These are phyloP conservation scores for Ctenodactylus gundi DNA, from an alignment of 2,113 vertebrate genomes.

Conservation along the genomic window DNA sequence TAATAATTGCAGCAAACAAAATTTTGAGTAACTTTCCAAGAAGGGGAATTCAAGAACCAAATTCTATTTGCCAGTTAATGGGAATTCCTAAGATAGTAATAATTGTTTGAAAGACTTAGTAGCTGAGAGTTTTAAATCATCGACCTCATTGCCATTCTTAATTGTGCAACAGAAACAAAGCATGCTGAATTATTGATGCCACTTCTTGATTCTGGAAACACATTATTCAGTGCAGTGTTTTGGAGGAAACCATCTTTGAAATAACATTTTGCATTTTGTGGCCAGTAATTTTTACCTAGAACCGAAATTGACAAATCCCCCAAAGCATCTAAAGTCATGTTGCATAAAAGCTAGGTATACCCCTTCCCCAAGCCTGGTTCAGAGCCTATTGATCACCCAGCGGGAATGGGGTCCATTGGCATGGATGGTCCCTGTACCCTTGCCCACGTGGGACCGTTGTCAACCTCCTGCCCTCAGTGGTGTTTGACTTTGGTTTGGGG, in stretches of 20 bases:
- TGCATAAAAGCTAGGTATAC: neutral
- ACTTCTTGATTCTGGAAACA: conserved; percentile 2
- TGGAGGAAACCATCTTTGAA: neutral
- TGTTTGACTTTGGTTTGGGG: neutral
- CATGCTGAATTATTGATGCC: neutral
- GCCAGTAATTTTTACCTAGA: neutral
- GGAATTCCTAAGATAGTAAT: conserved; percentile 28
- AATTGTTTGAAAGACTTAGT: conserved; percentile 29
- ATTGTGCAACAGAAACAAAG: neutral
- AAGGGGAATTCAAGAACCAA: conserved; percentile 60
- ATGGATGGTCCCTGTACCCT: fast-evolving
- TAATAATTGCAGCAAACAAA: conserved; percentile 46
- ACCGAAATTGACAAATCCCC: neutral
- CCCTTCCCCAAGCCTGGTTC: neutral
- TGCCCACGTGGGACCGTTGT: fast-evolving
- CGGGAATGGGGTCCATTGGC: neutral
- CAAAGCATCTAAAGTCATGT: fast-evolving
- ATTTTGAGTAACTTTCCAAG: neutral
- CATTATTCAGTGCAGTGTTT: neutral
- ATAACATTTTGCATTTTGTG: neutral
- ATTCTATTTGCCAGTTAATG: neutral
- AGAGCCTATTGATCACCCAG: neutral
- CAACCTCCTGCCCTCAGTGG: no score
- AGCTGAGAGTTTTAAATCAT: conserved; percentile 36
- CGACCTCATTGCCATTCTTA: neutral